These are phyloP conservation scores for Carabus problematicus DNA, from an alignment of 2,888 invertebrate genomes.

Conservation along the genomic window DNA sequence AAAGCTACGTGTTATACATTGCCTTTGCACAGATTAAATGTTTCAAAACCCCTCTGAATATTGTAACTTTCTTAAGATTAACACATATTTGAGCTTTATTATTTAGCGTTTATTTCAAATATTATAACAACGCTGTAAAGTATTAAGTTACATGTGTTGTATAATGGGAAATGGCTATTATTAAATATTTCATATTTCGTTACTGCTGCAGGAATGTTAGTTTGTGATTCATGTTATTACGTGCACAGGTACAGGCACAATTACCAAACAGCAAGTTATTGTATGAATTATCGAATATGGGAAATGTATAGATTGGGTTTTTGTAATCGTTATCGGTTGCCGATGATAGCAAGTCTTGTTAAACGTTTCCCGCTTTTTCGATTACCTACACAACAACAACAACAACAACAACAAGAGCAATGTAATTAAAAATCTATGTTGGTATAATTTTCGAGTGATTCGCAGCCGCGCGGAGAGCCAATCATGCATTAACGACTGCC, in stretches of 20 bases:
- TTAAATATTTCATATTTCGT: background rate
- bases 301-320: background rate
- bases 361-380: slow-evolving; percentile 15
- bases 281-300: too few relatives aligned
- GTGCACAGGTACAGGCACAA: background rate
- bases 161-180: background rate
- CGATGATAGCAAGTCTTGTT: background rate
- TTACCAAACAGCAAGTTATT: too few relatives aligned
- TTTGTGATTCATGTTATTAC: background rate
- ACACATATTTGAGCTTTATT: too few relatives aligned
- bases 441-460: slow-evolving; percentile 3
- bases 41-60: too few relatives aligned
- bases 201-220: background rate
- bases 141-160: background rate
- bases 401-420: slow-evolving; percentile 17
- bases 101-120: too few relatives aligned
- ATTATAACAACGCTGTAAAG: too few relatives aligned
- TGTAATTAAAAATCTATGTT: slow-evolving; percentile 33
- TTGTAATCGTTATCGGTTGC: background rate
- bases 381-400: slow-evolving; percentile 24
- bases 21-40: too few relatives aligned
- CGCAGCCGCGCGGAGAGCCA: slow-evolving; percentile 21
- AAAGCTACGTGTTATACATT: too few relatives aligned
- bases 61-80: too few relatives aligned
- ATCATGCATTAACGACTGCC: slow-evolving; percentile 38